Evolutionary conservation across 2,888 invertebrate genomes (phyloP), one percentile per base, ranked within the genome.

Genomic region (Parnassius glacialis): DNA sequence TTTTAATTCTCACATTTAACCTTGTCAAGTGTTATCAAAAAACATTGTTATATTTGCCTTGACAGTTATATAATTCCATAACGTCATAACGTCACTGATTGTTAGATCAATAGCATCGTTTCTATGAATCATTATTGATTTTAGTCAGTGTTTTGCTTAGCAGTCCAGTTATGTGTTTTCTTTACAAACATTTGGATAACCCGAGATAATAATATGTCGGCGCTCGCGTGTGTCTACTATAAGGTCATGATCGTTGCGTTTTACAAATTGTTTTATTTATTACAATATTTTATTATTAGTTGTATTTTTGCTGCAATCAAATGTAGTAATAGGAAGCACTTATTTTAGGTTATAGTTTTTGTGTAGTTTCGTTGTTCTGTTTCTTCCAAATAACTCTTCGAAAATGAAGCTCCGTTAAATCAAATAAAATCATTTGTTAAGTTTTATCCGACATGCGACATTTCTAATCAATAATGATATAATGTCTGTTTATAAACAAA

Each of bases 101-200:
- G 16, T 16, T 11, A 12, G 10, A 3, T 16, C 9, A 3, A 53
- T 59, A 42, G 13, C 34, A 13, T 57, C 48, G 50, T 57, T 16
- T 10, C 61, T 58, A 70, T 84, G 83, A 85, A 71, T 83, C 80
- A 84, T 71, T 80, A 75, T 84, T 84, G 80, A 78, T 81, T 80
- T 79, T 74, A 65, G 69, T 68, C 64, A 59, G 69, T 79, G 78
- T 82, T 80, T 77, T 78, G 72, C 71, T 78, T 76, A 41, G 12
- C 16, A 75, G 78, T 74, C 73, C 68, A 67, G 72, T 67, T 64
- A 16, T 65, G 62, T 77, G 73, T 78, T 78, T 76, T 70, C 74
- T 75, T 47, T 64, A 65, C 72, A 66, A 64, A 64, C 61, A 80
- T 84, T 84, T 72, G 73, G 72, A 72, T 79, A 77, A 79, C 76